Evolutionary conservation across 1,140 invertebrate species (phyloP).

Genomic region (Dendrolimus punctatus): DNA sequence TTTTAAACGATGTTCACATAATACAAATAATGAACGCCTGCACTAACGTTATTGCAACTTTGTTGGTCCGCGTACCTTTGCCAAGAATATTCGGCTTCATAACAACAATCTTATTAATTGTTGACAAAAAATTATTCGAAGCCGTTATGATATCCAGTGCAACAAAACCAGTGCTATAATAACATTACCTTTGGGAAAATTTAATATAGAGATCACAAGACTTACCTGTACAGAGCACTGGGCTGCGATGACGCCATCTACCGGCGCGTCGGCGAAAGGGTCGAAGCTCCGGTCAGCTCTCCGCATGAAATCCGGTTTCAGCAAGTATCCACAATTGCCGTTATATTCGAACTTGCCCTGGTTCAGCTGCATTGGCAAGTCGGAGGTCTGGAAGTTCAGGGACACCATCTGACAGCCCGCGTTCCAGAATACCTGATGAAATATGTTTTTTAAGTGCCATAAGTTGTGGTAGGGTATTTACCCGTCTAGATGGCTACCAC

Average conservation of each 20-base stretch:
- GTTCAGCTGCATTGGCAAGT: conserved; percentile 99
- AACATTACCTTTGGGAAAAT: no score
- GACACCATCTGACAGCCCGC: conserved; percentile 98
- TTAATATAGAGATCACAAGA: background rate
- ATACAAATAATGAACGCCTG: no score
- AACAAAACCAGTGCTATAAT: no score
- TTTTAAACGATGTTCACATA: no score
- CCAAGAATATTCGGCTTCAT: no score
- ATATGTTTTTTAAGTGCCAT: background rate
- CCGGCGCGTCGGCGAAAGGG: conserved; percentile 98
- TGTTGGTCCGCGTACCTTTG: no score
- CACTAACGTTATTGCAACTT: no score
- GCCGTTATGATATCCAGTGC: no score
- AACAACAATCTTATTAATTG: no score
- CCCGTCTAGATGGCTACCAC: no score
- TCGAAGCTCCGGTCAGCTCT: conserved; percentile 96
- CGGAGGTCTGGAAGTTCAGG: conserved; percentile 99
- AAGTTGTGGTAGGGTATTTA: no score
- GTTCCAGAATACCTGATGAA: conserved; percentile 88
- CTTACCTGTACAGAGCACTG: conserved; percentile 95
- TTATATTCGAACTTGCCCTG: conserved; percentile 99
- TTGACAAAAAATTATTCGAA: no score
- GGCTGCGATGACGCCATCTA: conserved; percentile 99
- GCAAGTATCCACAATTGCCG: conserved; percentile 94
- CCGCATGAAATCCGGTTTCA: conserved; percentile 99